These are phyloP conservation scores for Cantharis flavilabris DNA, from an alignment of 2,888 invertebrate genomes.

Conservation along the genomic window DNA sequence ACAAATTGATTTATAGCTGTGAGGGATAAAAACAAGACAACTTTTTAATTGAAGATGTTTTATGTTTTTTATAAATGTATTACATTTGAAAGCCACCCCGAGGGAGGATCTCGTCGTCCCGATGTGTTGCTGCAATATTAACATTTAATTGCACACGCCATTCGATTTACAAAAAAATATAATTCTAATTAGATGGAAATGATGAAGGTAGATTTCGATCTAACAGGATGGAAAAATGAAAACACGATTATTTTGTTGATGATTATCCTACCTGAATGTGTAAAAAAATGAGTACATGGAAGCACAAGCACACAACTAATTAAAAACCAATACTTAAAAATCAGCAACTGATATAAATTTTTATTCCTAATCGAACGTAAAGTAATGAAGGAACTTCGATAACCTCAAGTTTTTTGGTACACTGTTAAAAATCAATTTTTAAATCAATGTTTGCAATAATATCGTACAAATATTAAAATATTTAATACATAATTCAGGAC, in stretches of 20 bases:
- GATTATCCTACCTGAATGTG: neutral
- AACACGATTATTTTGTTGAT: neutral
- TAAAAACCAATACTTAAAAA: slow-evolving; percentile 25
- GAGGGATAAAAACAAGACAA: slow-evolving; percentile 26
- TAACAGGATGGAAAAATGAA: neutral
- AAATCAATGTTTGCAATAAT: neutral
- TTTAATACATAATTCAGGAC: slow-evolving; percentile 3
- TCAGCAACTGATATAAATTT: slow-evolving; percentile 14
- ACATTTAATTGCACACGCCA: neutral
- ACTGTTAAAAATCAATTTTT: slow-evolving; percentile 10
- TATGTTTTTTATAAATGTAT: slow-evolving; percentile 26
- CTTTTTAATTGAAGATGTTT: slow-evolving; percentile 31
- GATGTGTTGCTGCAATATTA: neutral
- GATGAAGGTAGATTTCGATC: neutral
- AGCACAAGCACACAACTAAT: slow-evolving; percentile 17
- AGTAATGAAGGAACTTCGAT: slow-evolving; percentile 24
- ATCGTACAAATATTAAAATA: neutral
- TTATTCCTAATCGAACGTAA: slow-evolving; percentile 28
- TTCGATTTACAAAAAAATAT: neutral
- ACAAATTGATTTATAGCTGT: slow-evolving; percentile 29
- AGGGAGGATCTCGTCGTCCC: slow-evolving; percentile 10
- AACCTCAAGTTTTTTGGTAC: slow-evolving; percentile 29
- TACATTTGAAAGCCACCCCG: slow-evolving; percentile 19
- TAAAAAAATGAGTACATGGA: neutral
- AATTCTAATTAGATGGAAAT: neutral